These are phyloP conservation scores for Pteronotus mesoamericanus DNA, from an alignment of 2,797 vertebrate species.

Conservation along the genomic window DNA sequence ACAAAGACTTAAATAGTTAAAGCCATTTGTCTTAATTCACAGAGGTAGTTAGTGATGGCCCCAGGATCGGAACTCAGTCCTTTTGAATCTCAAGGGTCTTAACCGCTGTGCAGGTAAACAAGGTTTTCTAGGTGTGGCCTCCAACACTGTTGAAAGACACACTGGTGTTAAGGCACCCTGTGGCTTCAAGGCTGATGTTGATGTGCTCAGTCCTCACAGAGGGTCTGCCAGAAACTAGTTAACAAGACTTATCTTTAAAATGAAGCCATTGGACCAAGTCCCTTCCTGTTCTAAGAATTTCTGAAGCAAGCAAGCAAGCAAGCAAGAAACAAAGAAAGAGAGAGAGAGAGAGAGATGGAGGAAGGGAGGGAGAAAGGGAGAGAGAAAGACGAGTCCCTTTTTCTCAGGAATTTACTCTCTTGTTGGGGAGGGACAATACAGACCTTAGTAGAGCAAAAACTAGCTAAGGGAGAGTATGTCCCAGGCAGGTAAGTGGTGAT, in stretches of 20 bases:
- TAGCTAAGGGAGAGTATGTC: not conserved
- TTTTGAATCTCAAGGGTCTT: not conserved
- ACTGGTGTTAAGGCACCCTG: not conserved
- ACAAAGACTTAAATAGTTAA: not conserved
- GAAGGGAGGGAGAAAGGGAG: no score
- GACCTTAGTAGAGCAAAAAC: not conserved
- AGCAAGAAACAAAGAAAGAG: slow-evolving; percentile 22
- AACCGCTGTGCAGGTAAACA: no score
- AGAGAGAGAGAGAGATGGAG: no score
- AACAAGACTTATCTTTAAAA: slow-evolving; percentile 15
- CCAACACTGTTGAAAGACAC: not conserved
- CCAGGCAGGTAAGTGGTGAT: not conserved
- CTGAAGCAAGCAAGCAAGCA: no score
- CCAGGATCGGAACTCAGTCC: not conserved
- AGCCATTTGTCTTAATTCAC: not conserved
- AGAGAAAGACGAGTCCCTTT: no score
- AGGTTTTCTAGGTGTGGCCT: not conserved
- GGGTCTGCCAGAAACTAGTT: not conserved
- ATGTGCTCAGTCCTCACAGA: not conserved
- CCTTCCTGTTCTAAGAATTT: slow-evolving; percentile 43
- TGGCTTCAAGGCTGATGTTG: not conserved
- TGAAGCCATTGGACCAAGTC: not conserved
- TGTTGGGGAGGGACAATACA: not conserved
- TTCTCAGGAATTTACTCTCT: slow-evolving; percentile 19
- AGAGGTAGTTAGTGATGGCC: not conserved